These are phyloP conservation scores for Lucilia cuprina DNA, from an alignment of 1,140 invertebrate genomes.

Conservation along the genomic window DNA sequence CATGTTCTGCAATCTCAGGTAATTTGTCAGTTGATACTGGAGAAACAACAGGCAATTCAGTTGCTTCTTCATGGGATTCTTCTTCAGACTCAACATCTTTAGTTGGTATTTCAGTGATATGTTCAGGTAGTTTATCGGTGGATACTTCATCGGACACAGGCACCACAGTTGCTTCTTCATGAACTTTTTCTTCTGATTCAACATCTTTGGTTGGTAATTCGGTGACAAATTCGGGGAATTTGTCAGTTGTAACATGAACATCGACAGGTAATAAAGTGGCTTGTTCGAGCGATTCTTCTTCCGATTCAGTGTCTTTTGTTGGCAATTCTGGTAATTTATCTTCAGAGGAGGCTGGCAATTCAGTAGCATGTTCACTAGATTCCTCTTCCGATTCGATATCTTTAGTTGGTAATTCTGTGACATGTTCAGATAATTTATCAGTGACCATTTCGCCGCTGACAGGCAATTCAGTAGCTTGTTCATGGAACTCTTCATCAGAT, in stretches of 20 bases:
- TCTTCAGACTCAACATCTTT: conserved; percentile 27
- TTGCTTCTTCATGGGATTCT: background rate
- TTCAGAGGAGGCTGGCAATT: background rate
- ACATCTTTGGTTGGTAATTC: background rate
- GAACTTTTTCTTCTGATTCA: background rate
- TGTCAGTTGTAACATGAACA: background rate
- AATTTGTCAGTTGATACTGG: conserved; percentile 21
- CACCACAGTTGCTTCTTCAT: background rate
- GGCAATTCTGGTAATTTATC: background rate
- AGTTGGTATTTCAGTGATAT: conserved; percentile 22
- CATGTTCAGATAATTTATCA: background rate
- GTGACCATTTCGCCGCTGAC: background rate
- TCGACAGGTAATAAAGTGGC: background rate
- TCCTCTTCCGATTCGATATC: background rate
- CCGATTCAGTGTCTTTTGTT: background rate
- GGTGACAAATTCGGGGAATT: conserved; percentile 7
- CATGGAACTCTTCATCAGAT: background rate
- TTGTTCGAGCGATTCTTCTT: background rate
- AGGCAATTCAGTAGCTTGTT: background rate
- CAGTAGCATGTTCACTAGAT: no score
- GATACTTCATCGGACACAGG: background rate
- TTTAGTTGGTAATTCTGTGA: conserved; percentile 18
- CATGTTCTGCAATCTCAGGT: conserved; percentile 30
- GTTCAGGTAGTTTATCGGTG: background rate
- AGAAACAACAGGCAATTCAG: background rate